Conservation (phyloP, 1,140 invertebrate species). For the Chelonus insularis region DNA sequence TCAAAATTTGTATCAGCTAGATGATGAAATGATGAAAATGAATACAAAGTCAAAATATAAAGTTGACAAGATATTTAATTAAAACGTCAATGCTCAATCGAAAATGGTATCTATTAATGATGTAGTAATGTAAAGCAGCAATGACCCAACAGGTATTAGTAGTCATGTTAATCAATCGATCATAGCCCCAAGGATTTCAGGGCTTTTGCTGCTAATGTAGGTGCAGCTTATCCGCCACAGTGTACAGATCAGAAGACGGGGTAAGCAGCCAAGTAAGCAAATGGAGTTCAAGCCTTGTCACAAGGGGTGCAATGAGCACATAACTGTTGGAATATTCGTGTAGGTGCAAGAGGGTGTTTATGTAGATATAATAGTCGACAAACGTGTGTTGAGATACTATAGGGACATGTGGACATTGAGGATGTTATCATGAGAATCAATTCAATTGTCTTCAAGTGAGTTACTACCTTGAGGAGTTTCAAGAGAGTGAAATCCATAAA, state of each 20-base stretch:
- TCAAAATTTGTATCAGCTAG: too few species aligned
- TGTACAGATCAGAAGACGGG: constrained; percentile 17
- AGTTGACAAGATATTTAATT: too few species aligned
- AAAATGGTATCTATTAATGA: too few species aligned
- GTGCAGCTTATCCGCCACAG: constrained; percentile 4
- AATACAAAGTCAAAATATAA: too few species aligned
- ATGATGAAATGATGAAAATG: too few species aligned
- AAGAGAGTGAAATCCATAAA: neutral
- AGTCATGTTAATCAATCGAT: constrained; percentile 19
- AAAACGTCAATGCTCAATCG: too few species aligned
- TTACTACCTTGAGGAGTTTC: constrained; percentile 14
- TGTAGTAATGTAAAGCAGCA: neutral
- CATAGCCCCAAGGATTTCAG: constrained; percentile 13
- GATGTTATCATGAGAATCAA: constrained; percentile 10
- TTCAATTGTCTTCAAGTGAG: constrained; percentile 17
- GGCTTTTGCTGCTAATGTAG: neutral
- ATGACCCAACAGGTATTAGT: constrained; percentile 12
- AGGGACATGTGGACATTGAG: constrained; percentile 12
- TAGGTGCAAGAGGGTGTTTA: neutral
- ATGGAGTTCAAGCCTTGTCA: constrained; percentile 20
- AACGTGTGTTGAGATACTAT: neutral
- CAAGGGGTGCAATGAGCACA: constrained; percentile 26
- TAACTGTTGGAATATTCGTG: constrained; percentile 18
- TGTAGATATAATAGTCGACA: neutral
- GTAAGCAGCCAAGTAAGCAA: constrained; percentile 12